Base-by-base conservation (phyloP, 2,797 vertebrate genomes). In the Thalassophryne amazonica region DNA sequence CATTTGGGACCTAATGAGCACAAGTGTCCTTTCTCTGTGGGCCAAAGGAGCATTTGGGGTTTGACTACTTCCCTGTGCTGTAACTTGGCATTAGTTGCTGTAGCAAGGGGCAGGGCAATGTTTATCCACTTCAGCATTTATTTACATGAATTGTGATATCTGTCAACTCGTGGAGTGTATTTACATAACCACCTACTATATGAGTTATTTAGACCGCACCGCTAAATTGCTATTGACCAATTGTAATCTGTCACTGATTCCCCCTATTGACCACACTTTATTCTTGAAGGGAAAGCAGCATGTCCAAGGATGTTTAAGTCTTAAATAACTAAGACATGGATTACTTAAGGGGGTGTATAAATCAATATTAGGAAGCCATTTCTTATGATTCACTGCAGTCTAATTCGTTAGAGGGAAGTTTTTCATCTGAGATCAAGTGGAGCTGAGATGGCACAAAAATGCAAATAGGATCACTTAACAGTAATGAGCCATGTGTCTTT, bases 401-500 rank as follows among this genome's bases (percentile, higher is more conserved):
- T 1, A 27, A 35, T 53, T 48, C 25, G 4, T 12, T 58, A 24
- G 19, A 7, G 17, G 23, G 19, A 55, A 25, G 34, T 14, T n/a
- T 36, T 13, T 52, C 19, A 15, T 57, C 40, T 43, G 42, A 29
- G 38, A 43, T 55, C 45, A 29, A 41, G 21, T 29, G 9, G 32
- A 60, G 60, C 53, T 38, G 43, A 45, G 63, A 65, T 60, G 53
- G 47, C 37, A 69, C 72, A 73, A 73, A 84, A 62, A 84, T 78
- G 73, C 77, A 82, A 85, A 86, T 75, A 23, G 41, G 48, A 52
- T 69, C 68, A 33, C 69, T 79, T 60, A 79, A 83, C 59, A 61
- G 60, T 78, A 81, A 83, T 73, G 70, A 69, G 57, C 72, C 68
- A 53, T 70, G 77, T 63, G 78, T 76, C 73, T 80, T 63, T 74